Percentiles rank a stretch among this genome's conserved stretches.
Evolutionary conservation across 2,888 invertebrate genomes (phyloP).

Genomic region (Eupithecia subfuscata): DNA sequence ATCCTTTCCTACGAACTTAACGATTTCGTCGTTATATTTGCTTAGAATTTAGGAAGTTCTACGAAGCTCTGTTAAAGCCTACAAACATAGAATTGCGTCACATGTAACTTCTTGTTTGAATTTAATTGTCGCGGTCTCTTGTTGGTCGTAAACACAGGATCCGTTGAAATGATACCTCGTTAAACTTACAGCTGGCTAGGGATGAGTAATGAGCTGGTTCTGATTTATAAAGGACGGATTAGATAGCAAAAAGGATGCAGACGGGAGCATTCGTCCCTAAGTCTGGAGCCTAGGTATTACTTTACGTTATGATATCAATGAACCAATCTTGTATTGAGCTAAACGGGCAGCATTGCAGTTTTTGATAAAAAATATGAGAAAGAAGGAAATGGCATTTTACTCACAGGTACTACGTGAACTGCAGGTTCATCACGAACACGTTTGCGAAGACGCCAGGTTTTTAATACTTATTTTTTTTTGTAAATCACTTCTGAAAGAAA

Average conservation of each 20-base stretch:
- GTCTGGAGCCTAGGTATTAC: background rate
- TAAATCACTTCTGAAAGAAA: too few relatives aligned
- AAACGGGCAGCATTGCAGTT: background rate
- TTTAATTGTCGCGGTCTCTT: slow-evolving; percentile 56
- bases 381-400: background rate
- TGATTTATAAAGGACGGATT: slow-evolving; percentile 24
- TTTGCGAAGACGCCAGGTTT: too few relatives aligned
- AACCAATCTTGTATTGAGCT: background rate
- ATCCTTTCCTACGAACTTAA: background rate
- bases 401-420: too few relatives aligned
- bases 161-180: slow-evolving; percentile 57
- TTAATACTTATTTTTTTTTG: too few relatives aligned
- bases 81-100: slow-evolving; percentile 19
- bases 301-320: background rate
- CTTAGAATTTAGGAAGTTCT: background rate
- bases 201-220: slow-evolving; percentile 10
- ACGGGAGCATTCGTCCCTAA: background rate
- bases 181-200: slow-evolving; percentile 53
- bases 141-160: slow-evolving; percentile 56
- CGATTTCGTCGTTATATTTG: background rate
- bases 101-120: slow-evolving; percentile 38
- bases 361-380: background rate
- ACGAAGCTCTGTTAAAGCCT: background rate
- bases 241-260: background rate
- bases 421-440: too few relatives aligned